Base-by-base conservation (phyloP, 2,113 vertebrate species). In the Mungos mungo region DNA sequence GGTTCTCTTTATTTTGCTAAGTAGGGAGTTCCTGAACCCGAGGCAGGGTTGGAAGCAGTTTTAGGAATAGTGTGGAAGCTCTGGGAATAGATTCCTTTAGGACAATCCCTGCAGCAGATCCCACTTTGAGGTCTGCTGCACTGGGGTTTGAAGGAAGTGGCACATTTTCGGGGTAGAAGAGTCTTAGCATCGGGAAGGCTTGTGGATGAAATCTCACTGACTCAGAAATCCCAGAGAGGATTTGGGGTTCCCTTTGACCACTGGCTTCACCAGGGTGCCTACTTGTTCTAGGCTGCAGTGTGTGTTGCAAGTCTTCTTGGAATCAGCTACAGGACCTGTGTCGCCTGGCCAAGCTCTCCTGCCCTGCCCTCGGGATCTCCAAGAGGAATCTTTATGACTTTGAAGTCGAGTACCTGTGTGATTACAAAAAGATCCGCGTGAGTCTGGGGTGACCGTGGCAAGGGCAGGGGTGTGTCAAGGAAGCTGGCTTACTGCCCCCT, bases 371-470 rank as follows among this genome's bases (percentile, higher is more conserved):
- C 0, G 98, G 98, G 0, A 98, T 99, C 91, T 99, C 97, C 92
- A 99, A 98, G 90, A 97, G 98, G 93, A 99, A 99, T 57, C 97
- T 99, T 54, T 98, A 98, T 88, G 98, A 99, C 35, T 99, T 99
- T 91, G 99, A 99, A 97, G 99, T 99, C 93, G 99, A 99, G 65
- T 99, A 99, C 97, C 98, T 99, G 80, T 99, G 99, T 54, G 99
- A 99, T 98, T 99, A 99, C 98, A 99, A 98, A 98, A 99, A 98
- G 96, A 98, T 95, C 1, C 95, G 96, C 35, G 98, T 99, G 93
- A 99, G 95, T 98, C 90, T 88, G 93, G 52, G 72, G 45, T 72
- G 91, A 82, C 84, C 38, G 2, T 65, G 57, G 13, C 38, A 29
- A 72, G 76, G 80, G 71, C 68, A n/a, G 35, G 80, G 68, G 18